Evolutionary conservation across 2,888 invertebrate genomes (phyloP).

Genomic region (Agrilus mali): DNA sequence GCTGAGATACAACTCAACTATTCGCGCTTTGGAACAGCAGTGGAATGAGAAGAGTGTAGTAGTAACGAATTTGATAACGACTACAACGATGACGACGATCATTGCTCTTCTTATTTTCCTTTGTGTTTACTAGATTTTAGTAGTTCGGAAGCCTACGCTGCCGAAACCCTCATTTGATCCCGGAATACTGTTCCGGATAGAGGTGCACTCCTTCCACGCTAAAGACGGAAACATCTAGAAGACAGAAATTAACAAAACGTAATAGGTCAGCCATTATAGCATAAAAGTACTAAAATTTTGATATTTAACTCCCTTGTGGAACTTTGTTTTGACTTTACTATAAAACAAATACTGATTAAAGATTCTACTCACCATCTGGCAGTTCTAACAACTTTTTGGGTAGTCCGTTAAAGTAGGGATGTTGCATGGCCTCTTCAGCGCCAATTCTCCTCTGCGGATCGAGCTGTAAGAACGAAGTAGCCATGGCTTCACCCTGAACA

Average conservation of each 20-base stretch:
- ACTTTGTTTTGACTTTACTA: no score
- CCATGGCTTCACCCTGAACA: slow-evolving; percentile 81
- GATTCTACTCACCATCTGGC: slow-evolving; percentile 67
- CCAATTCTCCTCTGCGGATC: slow-evolving; percentile 79
- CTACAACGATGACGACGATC: no score
- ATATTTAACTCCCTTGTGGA: no score
- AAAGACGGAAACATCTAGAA: slow-evolving; percentile 90
- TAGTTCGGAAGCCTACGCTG: neutral
- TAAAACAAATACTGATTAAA: no score
- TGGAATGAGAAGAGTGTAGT: slow-evolving; percentile 11
- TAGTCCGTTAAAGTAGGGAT: slow-evolving; percentile 83
- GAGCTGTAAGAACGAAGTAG: slow-evolving; percentile 69
- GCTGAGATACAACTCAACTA: no score
- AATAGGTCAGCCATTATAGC: neutral
- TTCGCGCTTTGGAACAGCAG: slow-evolving; percentile 12
- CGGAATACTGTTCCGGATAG: slow-evolving; percentile 60
- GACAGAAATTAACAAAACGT: slow-evolving; percentile 19
- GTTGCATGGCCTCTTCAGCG: slow-evolving; percentile 75
- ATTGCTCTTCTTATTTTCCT: neutral
- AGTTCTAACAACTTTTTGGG: slow-evolving; percentile 82
- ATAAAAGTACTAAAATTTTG: no score
- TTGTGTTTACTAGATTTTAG: neutral
- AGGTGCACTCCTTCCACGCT: slow-evolving; percentile 85
- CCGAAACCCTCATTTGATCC: slow-evolving; percentile 23
- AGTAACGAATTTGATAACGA: no score